Conservation (phyloP, 1,140 invertebrate genomes). For the Glossosoma conforme region DNA sequence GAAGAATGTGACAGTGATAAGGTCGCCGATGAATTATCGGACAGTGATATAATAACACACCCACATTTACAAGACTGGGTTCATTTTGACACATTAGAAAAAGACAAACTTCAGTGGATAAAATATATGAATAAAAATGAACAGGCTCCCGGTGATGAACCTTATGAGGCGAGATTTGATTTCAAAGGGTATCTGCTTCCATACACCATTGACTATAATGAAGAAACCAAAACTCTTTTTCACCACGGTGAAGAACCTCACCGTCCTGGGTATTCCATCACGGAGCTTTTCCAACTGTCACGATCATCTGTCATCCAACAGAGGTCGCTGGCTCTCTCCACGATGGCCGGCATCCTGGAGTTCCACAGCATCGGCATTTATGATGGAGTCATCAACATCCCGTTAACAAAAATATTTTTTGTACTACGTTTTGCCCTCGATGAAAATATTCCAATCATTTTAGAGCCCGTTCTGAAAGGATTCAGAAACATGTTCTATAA, state of each 20-base stretch:
- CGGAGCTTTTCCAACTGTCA: slow-evolving; percentile 74
- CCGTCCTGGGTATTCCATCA: slow-evolving; percentile 81
- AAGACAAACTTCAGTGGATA: slow-evolving; percentile 84
- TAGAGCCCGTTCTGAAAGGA: slow-evolving; percentile 68
- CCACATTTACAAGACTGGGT: slow-evolving; percentile 67
- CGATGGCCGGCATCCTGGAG: slow-evolving; percentile 71
- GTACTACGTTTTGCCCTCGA: slow-evolving; percentile 80
- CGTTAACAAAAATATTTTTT: slow-evolving; percentile 68
- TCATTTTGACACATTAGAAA: slow-evolving; percentile 76
- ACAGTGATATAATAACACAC: slow-evolving; percentile 56
- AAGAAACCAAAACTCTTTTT: slow-evolving; percentile 62
- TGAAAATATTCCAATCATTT: slow-evolving; percentile 66
- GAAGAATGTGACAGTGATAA: slow-evolving; percentile 31
- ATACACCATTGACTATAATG: slow-evolving; percentile 56
- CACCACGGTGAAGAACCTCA: slow-evolving; percentile 90
- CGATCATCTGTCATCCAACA: slow-evolving; percentile 71
- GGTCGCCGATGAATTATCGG: slow-evolving; percentile 37
- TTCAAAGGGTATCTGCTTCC: slow-evolving; percentile 65
- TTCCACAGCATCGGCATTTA: slow-evolving; percentile 69
- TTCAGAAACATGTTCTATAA: slow-evolving; percentile 69
- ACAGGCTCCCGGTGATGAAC: slow-evolving; percentile 45
- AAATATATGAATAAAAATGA: slow-evolving; percentile 55
- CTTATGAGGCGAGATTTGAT: slow-evolving; percentile 69
- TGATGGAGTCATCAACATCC: slow-evolving; percentile 59
- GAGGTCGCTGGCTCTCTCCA: slow-evolving; percentile 69